Conservation (phyloP, 2,113 vertebrate genomes). For the Rallus limicola region DNA sequence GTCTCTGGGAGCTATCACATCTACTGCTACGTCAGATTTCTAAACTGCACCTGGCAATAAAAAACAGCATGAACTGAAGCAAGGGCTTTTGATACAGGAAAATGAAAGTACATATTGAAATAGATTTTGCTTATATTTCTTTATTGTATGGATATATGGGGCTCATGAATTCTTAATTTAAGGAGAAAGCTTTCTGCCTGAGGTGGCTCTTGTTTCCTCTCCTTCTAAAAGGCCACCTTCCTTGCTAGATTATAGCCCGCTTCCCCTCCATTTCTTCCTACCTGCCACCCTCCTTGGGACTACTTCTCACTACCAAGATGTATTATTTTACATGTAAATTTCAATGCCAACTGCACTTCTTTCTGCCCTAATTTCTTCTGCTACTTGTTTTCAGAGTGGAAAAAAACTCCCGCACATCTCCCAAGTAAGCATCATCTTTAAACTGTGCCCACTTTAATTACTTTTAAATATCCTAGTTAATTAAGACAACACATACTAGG, state of each 20-base stretch:
- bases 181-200: not conserved
- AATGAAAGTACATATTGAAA: not conserved
- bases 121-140: not conserved
- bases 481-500: accelerated
- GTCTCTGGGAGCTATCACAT: not conserved
- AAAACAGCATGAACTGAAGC: not conserved
- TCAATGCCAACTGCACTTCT: not conserved
- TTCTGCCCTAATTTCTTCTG: not conserved
- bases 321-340: not conserved
- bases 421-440: not conserved
- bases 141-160: not conserved
- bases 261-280: not conserved
- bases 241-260: not conserved
- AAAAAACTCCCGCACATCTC: not conserved
- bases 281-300: not conserved
- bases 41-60: not conserved
- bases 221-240: not conserved
- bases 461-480: not conserved
- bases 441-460: not conserved
- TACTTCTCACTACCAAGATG: not conserved
- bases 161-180: not conserved
- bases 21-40: not conserved
- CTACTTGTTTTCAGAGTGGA: not conserved
- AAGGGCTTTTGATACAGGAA: not conserved
- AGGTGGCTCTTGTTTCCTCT: not conserved